A percentile compares a stretch with the other conserved stretches of the same genome.
These are phyloP conservation scores for Ailurus styani DNA, from an alignment of 2,113 vertebrate genomes.

Conservation along the genomic window DNA sequence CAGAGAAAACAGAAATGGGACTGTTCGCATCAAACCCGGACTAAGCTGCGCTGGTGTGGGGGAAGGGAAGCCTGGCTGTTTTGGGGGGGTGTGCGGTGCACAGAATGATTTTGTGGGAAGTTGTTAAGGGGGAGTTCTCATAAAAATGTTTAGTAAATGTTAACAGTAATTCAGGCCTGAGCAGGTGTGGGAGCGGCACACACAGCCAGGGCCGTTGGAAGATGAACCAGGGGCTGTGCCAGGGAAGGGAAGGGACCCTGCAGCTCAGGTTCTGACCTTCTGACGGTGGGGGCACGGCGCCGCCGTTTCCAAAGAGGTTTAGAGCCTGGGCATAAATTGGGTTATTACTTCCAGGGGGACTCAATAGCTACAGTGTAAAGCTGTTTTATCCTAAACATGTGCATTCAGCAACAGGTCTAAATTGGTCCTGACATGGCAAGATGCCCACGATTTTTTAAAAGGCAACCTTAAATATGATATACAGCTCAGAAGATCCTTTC, in stretches of 20 bases:
- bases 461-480: neutral
- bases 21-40: neutral
- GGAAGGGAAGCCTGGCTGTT: neutral
- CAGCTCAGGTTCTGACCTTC: neutral
- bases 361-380: fast-evolving
- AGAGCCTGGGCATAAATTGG: neutral
- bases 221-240: neutral
- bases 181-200: constrained; percentile 70
- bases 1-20: constrained; percentile 41
- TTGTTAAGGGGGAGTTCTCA: constrained; percentile 51
- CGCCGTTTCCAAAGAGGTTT: neutral
- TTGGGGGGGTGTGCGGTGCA: neutral
- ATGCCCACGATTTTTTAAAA: neutral
- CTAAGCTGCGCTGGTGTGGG: neutral
- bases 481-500: neutral
- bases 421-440: neutral
- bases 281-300: neutral
- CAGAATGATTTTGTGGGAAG: constrained; percentile 41
- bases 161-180: neutral
- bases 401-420: fast-evolving
- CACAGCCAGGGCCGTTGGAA: fast-evolving
- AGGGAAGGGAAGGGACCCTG: neutral
- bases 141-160: constrained; percentile 63
- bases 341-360: neutral
- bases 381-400: neutral